phyloP scores from a whole-genome alignment of 2,113 vertebrate genomes.

The Anarhynchus alexandrinus region DNA sequence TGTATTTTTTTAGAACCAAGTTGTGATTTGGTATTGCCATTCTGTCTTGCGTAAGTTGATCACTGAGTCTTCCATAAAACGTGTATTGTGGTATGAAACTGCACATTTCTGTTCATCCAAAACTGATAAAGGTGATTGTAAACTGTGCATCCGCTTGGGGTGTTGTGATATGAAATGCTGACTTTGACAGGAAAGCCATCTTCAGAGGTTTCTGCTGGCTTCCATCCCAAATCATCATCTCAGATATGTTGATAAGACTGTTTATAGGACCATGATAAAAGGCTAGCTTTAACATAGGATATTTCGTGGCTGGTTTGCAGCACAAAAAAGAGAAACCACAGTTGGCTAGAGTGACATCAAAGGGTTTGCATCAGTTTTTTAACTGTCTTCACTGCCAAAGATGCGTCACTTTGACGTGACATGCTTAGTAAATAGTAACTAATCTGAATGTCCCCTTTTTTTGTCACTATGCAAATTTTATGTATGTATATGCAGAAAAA shows the following conservation, averaged over 20 bases:
- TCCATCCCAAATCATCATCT: not conserved
- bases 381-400: not conserved
- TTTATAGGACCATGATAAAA: not conserved
- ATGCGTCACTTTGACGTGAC: not conserved
- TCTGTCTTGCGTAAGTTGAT: not conserved
- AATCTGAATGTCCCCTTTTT: not conserved
- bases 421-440: not conserved
- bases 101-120: not conserved
- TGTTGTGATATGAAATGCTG: not conserved
- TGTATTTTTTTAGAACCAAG: not conserved
- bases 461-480: not conserved
- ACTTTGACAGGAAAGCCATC: not conserved
- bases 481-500: not conserved
- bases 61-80: not conserved
- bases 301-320: not conserved
- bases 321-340: not conserved
- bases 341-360: not conserved
- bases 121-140: not conserved
- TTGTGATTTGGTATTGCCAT: not conserved
- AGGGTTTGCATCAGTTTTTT: not conserved
- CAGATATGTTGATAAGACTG: not conserved
- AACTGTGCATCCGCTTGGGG: fast-evolving
- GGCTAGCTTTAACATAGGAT: not conserved
- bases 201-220: not conserved
- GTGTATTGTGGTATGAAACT: not conserved